Evolutionary conservation across 2,113 vertebrate genomes (phyloP), one percentile per base, ranked within the genome.

Genomic region (Ahaetulla prasina): DNA sequence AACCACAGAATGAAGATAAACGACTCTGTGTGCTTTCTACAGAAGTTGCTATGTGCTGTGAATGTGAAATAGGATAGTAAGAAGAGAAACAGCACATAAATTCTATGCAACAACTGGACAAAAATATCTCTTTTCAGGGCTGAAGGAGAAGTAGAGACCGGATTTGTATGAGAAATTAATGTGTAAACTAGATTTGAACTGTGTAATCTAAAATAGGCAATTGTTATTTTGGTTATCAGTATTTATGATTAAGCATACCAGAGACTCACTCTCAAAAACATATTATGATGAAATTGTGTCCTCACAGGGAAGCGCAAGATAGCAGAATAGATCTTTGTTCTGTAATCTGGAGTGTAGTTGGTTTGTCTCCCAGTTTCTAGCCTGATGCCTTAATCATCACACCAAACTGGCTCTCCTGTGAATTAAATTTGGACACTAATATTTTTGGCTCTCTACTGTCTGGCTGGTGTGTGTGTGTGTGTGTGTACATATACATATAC

Each of bases 1-100:
- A 94, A 7, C 92, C 84, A 91, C 87, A 93, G 91, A 97, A 98
- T 97, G 95, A 97, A 98, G 97, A 98, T 95, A 97, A 98, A 98
- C 96, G 95, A 89, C 92, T 93, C 87, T 9, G 89, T 88, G 74
- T 86, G 68, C 92, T 93, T 94, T 87, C 91, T 92, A 89, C 87
- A 39, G 93, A 93, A 95, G 80, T 50, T 95, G 91, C 94, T 95
- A 92, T 92, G 91, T 93, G 92, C 96, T 91, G 86, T 94, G 95
- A 97, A 95, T 52, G 57, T 91, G 93, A 94, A 96, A 96, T 93
- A 54, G 54, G 90, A 54, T 54, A 87, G 93, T 92, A 94, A 96
- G 87, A 88, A 92, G 25, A 91, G 60, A 88, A 88, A 87, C 25
- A 57, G 53, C 54, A 45, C 91, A 74, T 90, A 85, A 53, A 43